Percentiles rank a stretch among this genome's conserved stretches.
phyloP scores from a whole-genome alignment of 2,113 vertebrate genomes.

The Urocynchramus pylzowi region DNA sequence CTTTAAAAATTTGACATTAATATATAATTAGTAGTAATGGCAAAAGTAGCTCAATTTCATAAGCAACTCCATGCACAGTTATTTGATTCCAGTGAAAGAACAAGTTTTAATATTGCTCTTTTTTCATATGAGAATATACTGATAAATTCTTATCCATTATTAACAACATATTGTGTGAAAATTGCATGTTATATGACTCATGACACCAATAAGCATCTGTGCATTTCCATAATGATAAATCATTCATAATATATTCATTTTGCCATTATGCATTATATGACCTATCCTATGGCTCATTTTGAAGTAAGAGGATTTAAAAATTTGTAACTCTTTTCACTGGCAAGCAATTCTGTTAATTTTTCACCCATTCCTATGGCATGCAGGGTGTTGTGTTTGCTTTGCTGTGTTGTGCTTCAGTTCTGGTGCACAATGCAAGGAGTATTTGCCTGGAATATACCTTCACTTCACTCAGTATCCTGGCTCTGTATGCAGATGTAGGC shows the following conservation, averaged over 20 bases:
- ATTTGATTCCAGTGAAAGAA: conserved; percentile 60
- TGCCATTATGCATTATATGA: conserved; percentile 49
- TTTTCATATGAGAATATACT: conserved; percentile 59
- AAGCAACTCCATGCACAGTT: conserved; percentile 41
- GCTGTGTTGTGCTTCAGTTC: neutral
- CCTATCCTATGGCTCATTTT: conserved; percentile 67
- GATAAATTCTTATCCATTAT: conserved; percentile 77
- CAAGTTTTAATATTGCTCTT: conserved; percentile 72
- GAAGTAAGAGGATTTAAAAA: conserved; percentile 67
- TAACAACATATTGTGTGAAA: conserved; percentile 67
- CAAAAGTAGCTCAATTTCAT: conserved; percentile 37
- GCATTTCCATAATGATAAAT: conserved; percentile 72
- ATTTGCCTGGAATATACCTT: neutral
- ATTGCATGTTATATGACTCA: conserved; percentile 67
- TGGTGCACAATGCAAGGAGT: neutral
- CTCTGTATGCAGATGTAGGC: neutral
- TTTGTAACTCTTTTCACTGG: conserved; percentile 46
- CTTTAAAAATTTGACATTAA: conserved; percentile 49
- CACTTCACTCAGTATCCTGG: neutral
- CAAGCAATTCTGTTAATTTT: conserved; percentile 13
- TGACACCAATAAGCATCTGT: conserved; percentile 66
- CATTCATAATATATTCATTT: conserved; percentile 72
- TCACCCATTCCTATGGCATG: neutral
- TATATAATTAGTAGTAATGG: conserved; percentile 55
- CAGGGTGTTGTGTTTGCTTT: neutral